Percentiles rank a stretch among this genome's conserved stretches.
Conservation (phyloP, 2,797 vertebrate species). For the Sciaenops ocellatus region DNA sequence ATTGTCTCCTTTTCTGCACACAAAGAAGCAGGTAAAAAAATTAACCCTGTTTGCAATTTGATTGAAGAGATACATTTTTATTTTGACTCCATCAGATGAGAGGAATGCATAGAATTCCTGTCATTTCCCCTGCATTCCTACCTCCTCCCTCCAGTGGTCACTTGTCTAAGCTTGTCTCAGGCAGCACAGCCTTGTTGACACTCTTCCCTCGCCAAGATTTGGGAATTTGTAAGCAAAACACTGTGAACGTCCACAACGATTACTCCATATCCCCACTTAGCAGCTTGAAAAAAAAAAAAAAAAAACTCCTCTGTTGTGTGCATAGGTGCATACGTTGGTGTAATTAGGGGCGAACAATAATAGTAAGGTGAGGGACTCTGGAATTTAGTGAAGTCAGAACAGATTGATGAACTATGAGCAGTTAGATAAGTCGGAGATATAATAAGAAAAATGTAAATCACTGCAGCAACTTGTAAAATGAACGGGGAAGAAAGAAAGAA, state of each 20-base stretch:
- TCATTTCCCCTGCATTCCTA: slow-evolving; percentile 78
- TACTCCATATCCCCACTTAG: slow-evolving; percentile 73
- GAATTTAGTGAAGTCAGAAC: slow-evolving; percentile 17
- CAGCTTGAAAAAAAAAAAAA: slow-evolving; percentile 27
- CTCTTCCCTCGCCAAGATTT: slow-evolving; percentile 61
- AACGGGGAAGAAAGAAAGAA: background rate
- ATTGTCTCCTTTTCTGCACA: background rate
- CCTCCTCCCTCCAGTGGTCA: slow-evolving; percentile 70
- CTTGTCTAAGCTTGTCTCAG: slow-evolving; percentile 83
- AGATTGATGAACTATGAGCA: slow-evolving; percentile 10
- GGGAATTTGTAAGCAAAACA: slow-evolving; percentile 78
- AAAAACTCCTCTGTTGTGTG: slow-evolving; percentile 44
- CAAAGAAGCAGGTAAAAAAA: background rate
- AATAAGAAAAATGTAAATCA: slow-evolving; percentile 22
- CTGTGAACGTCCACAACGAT: slow-evolving; percentile 64
- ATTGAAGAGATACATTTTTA: slow-evolving; percentile 29
- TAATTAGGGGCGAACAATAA: slow-evolving; percentile 39
- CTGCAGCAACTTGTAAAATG: background rate
- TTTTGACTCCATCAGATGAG: slow-evolving; percentile 61
- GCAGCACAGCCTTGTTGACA: slow-evolving; percentile 74
- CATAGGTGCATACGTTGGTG: slow-evolving; percentile 20
- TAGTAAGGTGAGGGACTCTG: slow-evolving; percentile 9
- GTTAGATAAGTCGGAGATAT: slow-evolving; percentile 2
- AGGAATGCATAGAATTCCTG: slow-evolving; percentile 81
- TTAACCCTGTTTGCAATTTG: slow-evolving; percentile 1